Evolutionary conservation across 2,113 vertebrate genomes (phyloP), one percentile per base, ranked within the genome.

Genomic region (Pantherophis guttatus): DNA sequence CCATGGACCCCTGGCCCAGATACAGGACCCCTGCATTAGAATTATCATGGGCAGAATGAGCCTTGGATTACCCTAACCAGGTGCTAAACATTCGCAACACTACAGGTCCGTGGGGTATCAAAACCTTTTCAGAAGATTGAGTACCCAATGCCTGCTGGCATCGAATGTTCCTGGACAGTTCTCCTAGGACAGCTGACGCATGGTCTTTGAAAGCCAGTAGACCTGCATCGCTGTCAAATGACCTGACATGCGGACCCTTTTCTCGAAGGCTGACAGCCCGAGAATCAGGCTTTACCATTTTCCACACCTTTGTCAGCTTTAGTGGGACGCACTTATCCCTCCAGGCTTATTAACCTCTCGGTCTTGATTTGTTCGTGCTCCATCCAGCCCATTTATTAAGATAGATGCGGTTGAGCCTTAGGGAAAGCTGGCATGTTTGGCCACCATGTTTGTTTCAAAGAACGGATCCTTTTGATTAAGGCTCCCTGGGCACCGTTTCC

Each of bases 161-260:
- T 8, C 0, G 7, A 0, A 0, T 0, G 8, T 2, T 23, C 59
- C 17, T 0, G 4, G 26, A 15, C 23, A 53, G 9, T 10, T 21
- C 0, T 0, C 62, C 48, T 13, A 88, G 90, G 91, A 58, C 12
- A 88, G 48, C n/a, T 57, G 90, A 85, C 21, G n/a, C 52, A 1
- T 29, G 89, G 55, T 65, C 26, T 33, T 88, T 70, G 59, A 87
- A 88, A 70, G 50, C n/a, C 59, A 33, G 54, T 87, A 93, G 90
- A 91, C 81, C 59, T 0, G 50, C 33, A 19, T 58, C 54, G 89
- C 48, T 59, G 75, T 54, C 52, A 85, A 75, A 29, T 88, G 24
- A 29, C 44, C 89, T 13, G 1, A n/a, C 81, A 92, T 0, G 0
- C 0, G 0, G 0, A 50, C 90, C 88, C 8, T n/a, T 89, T 55